A percentile compares a stretch with the other conserved stretches of the same genome.
Evolutionary conservation across 2,113 vertebrate species (phyloP).

Genomic region (Heptranchias perlo): DNA sequence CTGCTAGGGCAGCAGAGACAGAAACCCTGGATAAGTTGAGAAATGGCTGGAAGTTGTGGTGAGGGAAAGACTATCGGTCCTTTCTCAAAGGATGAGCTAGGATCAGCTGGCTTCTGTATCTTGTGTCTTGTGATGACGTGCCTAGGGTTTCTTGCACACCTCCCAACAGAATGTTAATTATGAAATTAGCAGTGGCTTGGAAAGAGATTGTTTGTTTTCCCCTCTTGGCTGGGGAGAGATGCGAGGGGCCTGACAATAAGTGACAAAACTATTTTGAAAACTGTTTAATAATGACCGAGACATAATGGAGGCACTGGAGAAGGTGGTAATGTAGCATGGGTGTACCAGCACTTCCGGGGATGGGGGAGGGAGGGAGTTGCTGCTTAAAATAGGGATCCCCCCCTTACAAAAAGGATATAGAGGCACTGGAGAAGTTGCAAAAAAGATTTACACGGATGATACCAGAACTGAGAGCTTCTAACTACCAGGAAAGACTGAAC

Average conservation of each 20-base stretch:
- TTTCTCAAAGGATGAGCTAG: not conserved
- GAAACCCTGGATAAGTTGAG: not conserved
- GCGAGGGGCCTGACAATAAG: not conserved
- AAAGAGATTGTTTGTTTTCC: not conserved
- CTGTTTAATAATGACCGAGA: not conserved
- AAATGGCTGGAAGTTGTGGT: too few species aligned
- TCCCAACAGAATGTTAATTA: not conserved
- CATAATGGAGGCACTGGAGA: not conserved
- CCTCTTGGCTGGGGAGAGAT: not conserved
- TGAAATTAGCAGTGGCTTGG: not conserved
- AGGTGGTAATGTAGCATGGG: too few species aligned
- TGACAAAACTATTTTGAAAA: not conserved
- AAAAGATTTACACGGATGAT: not conserved
- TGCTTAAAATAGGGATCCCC: too few species aligned
- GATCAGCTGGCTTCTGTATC: too few species aligned
- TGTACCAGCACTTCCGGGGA: too few species aligned
- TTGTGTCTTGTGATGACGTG: not conserved
- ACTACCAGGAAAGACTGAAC: not conserved
- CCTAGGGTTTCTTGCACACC: not conserved
- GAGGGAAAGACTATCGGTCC: too few species aligned
- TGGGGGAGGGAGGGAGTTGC: too few species aligned
- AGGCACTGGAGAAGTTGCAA: not conserved
- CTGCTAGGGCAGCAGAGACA: not conserved
- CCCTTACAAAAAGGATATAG: too few species aligned
- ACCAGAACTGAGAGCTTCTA: not conserved